Evolutionary conservation across 2,888 invertebrate genomes (phyloP).

Genomic region (Diadegma fenestrale): DNA sequence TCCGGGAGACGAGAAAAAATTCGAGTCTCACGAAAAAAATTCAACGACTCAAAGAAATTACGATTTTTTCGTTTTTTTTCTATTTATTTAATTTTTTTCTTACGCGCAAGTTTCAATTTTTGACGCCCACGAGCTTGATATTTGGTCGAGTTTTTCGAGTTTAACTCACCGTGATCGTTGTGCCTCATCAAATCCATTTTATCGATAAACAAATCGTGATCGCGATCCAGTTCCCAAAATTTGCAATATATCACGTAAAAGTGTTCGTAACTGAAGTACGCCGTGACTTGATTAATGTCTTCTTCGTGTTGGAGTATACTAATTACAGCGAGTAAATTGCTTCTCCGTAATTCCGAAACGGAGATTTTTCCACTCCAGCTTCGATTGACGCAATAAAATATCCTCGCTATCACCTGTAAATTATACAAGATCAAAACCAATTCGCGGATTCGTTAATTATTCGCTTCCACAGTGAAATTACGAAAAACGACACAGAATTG

Average conservation of each 20-base stretch:
- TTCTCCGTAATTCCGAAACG: constrained; percentile 94
- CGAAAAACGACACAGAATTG: too few species aligned
- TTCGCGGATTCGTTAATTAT: not conserved
- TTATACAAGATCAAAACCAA: constrained; percentile 42
- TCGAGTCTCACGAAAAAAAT: not conserved
- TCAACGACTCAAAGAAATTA: not conserved
- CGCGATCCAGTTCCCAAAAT: constrained; percentile 99
- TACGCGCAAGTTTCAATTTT: not conserved
- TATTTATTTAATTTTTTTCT: not conserved
- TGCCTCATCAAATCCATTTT: constrained; percentile 97
- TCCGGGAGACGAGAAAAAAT: too few species aligned
- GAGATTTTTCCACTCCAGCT: constrained; percentile 98
- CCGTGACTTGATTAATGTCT: constrained; percentile 97
- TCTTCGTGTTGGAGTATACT: constrained; percentile 96
- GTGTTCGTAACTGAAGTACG: constrained; percentile 98
- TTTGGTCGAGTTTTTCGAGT: not conserved
- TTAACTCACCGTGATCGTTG: constrained; percentile 94
- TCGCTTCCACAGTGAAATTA: not conserved
- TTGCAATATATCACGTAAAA: constrained; percentile 99
- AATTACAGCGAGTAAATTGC: constrained; percentile 93
- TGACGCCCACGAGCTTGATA: not conserved
- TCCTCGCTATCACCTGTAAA: constrained; percentile 95
- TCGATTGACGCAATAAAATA: constrained; percentile 98
- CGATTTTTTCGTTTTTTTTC: not conserved
- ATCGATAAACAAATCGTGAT: constrained; percentile 98